Evolutionary conservation across 2,797 vertebrate genomes (phyloP).

Genomic region (Spinus olivaceus): DNA sequence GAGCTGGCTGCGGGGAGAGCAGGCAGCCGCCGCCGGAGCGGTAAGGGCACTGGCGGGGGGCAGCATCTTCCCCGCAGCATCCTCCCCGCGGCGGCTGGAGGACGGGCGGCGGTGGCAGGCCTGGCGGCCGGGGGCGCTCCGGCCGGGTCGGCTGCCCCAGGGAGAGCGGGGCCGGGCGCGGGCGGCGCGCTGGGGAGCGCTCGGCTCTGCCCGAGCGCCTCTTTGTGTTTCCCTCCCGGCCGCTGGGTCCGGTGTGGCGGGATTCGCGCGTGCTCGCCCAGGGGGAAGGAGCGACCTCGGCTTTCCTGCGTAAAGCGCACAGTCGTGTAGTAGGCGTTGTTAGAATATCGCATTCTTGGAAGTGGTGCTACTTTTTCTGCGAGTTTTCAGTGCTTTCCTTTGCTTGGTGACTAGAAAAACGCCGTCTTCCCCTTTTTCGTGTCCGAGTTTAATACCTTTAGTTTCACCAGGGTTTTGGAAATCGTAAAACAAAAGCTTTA

Average conservation of each 20-base stretch:
- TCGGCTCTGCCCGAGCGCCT: neutral
- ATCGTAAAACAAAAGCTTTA: neutral
- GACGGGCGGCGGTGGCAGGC: no score
- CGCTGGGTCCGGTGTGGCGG: neutral
- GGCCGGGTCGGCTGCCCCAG: neutral
- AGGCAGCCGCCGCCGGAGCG: neutral
- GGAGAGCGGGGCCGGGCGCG: neutral
- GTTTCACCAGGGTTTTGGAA: neutral
- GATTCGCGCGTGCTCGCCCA: rapidly evolving
- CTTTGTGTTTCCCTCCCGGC: neutral
- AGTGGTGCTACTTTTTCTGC: neutral
- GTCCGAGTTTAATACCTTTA: neutral
- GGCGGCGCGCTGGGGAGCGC: neutral
- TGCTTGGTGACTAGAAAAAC: neutral
- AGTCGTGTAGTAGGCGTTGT: rapidly evolving
- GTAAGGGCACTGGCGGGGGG: neutral
- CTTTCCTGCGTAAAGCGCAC: neutral
- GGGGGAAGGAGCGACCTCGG: neutral
- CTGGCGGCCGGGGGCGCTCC: neutral
- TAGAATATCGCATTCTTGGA: neutral
- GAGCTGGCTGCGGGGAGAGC: neutral
- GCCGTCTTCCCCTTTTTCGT: neutral
- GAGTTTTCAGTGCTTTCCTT: neutral
- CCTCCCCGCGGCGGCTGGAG: neutral
- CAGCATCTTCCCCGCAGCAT: neutral